Base-by-base conservation (phyloP, 30 jellyfish, hydroid and myxozoan genomes). In the Haliclystus octoradiatus region DNA sequence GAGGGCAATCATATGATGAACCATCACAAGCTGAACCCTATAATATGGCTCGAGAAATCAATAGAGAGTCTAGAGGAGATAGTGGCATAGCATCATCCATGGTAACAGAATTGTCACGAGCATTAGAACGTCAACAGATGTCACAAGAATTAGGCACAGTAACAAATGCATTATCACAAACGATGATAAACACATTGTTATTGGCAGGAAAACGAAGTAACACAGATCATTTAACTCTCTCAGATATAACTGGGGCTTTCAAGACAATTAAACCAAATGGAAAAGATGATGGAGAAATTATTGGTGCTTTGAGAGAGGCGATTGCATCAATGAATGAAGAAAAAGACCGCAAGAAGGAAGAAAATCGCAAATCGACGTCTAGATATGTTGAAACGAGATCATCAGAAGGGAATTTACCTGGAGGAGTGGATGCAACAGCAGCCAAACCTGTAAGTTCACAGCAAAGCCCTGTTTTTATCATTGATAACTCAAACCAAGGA, bases 41-140 rank as follows among this genome's bases (percentile, higher is more conserved):
- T n/a, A n/a, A n/a, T n/a, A n/a, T n/a, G n/a, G n/a, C n/a, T n/a
- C n/a, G n/a, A n/a, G n/a, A n/a, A n/a, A n/a, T n/a, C n/a, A n/a
- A n/a, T n/a, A n/a, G n/a, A n/a, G 61, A 46, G 47, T 69, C 79
- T 26, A 71, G 35, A 9, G 87, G 34, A 14, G 63, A 84, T 30
- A 67, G 28, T 0, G 79, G 75, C 26, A 25, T 62, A 14, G 91
- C 79, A 31, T 67, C 65, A 74, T 89, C 80, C 15, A 77, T 85
- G 93, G 90, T 85, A 32, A 77, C 86, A 28, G 96, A 85, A 28
- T 34, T 85, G 23, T 77, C 96, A 33, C 90, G 96, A 4, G 96
- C 96, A 13, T 34, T 85, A 31, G 96, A 85, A 23, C 81, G 96
- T 12, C 93, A 85, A 49, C 96, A 85, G 47, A 78, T 85, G 96